phyloP scores from a whole-genome alignment of 2,797 vertebrate genomes.

The Neoniphon sammara region DNA sequence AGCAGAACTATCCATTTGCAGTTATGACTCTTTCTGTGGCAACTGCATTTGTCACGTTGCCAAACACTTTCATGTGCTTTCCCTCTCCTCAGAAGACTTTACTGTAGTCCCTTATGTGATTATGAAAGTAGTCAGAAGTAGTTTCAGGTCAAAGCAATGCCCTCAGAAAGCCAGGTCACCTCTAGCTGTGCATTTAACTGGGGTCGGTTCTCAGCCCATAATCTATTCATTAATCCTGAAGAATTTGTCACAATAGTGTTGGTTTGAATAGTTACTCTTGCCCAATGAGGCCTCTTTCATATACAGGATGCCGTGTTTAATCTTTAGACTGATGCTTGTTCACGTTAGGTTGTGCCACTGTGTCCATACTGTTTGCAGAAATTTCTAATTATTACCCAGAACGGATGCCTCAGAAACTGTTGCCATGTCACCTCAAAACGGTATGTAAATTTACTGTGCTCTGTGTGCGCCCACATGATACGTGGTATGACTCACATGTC shows the following conservation, averaged over 20 bases:
- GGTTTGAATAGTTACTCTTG: slow-evolving; percentile 19
- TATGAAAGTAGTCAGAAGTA: too few relatives aligned
- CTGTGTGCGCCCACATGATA: slow-evolving; percentile 28
- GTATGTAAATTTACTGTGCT: slow-evolving; percentile 44
- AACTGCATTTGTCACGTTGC: neutral
- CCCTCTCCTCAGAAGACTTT: neutral
- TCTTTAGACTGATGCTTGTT: slow-evolving; percentile 10
- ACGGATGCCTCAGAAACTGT: slow-evolving; percentile 12
- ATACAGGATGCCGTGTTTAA: slow-evolving; percentile 24
- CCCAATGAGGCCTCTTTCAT: neutral
- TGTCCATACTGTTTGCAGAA: slow-evolving; percentile 16
- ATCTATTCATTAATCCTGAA: slow-evolving; percentile 18
- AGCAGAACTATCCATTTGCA: neutral
- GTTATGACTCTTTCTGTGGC: neutral
- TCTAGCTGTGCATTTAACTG: slow-evolving; percentile 1
- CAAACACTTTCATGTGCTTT: neutral
- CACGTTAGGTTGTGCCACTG: neutral
- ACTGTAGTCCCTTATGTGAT: neutral
- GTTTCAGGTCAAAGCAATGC: too few relatives aligned
- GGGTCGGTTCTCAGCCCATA: neutral
- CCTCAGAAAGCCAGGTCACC: too few relatives aligned
- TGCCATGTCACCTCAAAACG: slow-evolving; percentile 33
- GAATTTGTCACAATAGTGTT: neutral
- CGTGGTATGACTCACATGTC: slow-evolving; percentile 13
- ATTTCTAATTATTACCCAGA: slow-evolving; percentile 33